Percentiles rank a stretch among this genome's conserved stretches.
Evolutionary conservation across 2,113 vertebrate genomes (phyloP).

Genomic region (Phrynocephalus versicolor): DNA sequence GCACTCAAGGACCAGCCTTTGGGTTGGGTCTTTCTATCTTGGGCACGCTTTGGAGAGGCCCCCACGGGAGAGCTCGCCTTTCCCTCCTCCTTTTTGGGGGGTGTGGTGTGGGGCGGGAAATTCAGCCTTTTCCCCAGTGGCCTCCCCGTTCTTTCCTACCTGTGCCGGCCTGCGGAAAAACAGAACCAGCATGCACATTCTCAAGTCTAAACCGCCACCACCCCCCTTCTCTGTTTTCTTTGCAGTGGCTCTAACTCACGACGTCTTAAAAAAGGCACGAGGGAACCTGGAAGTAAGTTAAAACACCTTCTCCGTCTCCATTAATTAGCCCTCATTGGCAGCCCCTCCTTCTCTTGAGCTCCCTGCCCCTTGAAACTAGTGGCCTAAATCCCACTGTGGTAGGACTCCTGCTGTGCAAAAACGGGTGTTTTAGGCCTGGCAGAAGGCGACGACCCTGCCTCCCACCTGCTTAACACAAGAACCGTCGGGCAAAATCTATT

Average conservation of each 20-base stretch:
- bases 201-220: fast-evolving
- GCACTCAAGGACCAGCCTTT: neutral
- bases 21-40: no score
- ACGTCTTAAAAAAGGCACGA: slow-evolving; percentile 90
- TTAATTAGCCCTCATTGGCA: neutral
- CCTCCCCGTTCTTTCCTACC: no score
- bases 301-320: fast-evolving
- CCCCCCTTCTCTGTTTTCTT: slow-evolving; percentile 26
- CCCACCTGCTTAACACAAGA: neutral
- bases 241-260: slow-evolving; percentile 88
- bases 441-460: no score
- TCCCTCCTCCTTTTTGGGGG: no score
- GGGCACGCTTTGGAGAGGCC: no score
- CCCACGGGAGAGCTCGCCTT: no score
- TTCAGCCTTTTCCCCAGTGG: no score
- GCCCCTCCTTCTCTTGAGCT: neutral
- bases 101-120: no score
- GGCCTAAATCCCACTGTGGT: neutral
- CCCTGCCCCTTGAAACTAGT: neutral
- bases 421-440: neutral
- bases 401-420: neutral
- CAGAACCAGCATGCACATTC: neutral
- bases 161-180: neutral
- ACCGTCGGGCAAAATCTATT: no score
- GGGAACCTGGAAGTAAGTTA: slow-evolving; percentile 91